Conservation (phyloP, 2,888 invertebrate species). For the Scaptomyza flava region DNA sequence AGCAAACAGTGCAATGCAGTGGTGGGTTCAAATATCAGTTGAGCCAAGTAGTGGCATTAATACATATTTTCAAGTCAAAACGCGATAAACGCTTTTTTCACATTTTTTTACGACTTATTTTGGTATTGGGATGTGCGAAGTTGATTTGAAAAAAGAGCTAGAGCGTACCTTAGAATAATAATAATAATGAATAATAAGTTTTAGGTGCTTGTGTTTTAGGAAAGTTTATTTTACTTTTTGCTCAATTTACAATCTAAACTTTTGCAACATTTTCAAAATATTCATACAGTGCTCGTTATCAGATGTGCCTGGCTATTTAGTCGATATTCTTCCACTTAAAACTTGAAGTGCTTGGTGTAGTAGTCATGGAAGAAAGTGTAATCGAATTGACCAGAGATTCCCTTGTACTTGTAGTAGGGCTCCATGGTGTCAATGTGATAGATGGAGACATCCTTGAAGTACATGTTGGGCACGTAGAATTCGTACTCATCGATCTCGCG, state of each 20-base stretch:
- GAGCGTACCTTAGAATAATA: neutral
- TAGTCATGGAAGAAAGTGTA: constrained; percentile 71
- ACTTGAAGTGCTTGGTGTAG: constrained; percentile 70
- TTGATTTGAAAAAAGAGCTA: too few species aligned
- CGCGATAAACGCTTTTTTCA: neutral
- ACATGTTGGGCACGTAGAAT: constrained; percentile 89
- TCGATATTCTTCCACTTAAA: constrained; percentile 21
- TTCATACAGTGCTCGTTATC: constrained; percentile 24
- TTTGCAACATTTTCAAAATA: constrained; percentile 14
- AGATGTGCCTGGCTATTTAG: neutral
- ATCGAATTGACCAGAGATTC: constrained; percentile 76
- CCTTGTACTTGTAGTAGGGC: constrained; percentile 66
- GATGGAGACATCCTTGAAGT: constrained; percentile 87
- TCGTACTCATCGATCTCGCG: constrained; percentile 87
- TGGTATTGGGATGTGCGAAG: too few species aligned
- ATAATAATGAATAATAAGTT: neutral
- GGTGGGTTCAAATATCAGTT: neutral
- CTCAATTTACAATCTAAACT: constrained; percentile 48
- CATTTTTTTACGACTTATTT: neutral
- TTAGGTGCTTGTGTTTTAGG: constrained; percentile 33
- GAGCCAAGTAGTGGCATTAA: neutral
- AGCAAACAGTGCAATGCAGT: neutral
- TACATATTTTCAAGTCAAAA: neutral
- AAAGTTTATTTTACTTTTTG: constrained; percentile 67
- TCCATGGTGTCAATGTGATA: constrained; percentile 86